Conservation (phyloP, 53 echinoderm and acorn worm genomes). For the Pentamera pediparva region DNA sequence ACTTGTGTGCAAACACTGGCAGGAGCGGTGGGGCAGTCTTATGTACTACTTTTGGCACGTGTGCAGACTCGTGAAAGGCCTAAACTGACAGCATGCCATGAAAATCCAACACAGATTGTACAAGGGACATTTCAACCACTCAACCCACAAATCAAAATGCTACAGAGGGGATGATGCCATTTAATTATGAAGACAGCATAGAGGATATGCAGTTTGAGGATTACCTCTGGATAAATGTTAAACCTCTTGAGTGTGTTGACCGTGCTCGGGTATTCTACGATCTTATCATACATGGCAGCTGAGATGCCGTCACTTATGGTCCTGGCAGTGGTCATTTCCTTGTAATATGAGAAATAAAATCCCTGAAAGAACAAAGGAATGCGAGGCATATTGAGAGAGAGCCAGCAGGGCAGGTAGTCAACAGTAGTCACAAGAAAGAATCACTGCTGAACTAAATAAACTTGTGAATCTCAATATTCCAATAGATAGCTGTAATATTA, state of each 20-base stretch:
- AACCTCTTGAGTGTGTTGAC: slow-evolving; percentile 17
- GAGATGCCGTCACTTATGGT: background rate
- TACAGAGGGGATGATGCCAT: background rate
- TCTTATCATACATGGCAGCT: background rate
- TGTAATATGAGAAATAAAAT: slow-evolving; percentile 19
- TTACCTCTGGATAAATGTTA: slow-evolving; percentile 87
- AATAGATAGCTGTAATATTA: too few species aligned
- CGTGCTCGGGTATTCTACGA: background rate
- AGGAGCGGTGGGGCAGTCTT: too few species aligned
- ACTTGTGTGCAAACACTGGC: too few species aligned
- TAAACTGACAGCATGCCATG: too few species aligned
- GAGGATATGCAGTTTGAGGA: background rate
- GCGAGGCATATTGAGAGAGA: background rate
- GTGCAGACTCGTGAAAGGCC: too few species aligned
- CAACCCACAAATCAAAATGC: background rate
- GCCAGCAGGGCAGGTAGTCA: background rate
- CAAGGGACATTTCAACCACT: background rate
- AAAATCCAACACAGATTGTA: background rate
- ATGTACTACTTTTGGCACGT: too few species aligned
- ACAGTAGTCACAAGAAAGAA: too few species aligned
- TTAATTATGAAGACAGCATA: background rate
- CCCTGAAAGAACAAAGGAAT: background rate
- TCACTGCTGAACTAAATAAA: too few species aligned
- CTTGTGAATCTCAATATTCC: too few species aligned
- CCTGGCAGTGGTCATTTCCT: slow-evolving; percentile 1